Evolutionary conservation across 2,888 invertebrate species (phyloP).

Genomic region (Philhelius pedissequus): DNA sequence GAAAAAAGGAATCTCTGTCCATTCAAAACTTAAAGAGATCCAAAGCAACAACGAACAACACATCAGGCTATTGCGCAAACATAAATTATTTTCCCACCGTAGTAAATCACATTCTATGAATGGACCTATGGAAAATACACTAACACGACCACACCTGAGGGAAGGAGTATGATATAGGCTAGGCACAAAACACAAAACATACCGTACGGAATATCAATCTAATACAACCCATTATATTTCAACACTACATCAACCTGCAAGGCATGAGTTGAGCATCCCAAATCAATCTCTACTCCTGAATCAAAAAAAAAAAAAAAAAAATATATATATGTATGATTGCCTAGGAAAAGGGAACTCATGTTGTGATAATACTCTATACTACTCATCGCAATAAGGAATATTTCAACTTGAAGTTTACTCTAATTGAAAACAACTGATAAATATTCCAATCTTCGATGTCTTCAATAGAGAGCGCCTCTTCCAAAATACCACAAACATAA

Average conservation of each 20-base stretch:
- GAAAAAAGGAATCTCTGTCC: slow-evolving; percentile 22
- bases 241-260: slow-evolving; percentile 36
- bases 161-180: slow-evolving; percentile 3
- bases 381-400: slow-evolving; percentile 1
- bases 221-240: background rate
- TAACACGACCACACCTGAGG: slow-evolving; percentile 25
- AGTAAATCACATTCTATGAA: slow-evolving; percentile 62
- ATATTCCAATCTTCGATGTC: slow-evolving; percentile 33
- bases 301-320: background rate
- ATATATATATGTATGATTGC: slow-evolving; percentile 7
- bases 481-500: slow-evolving; percentile 41
- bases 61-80: slow-evolving; percentile 33
- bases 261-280: slow-evolving; percentile 18
- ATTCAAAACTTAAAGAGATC: slow-evolving; percentile 37
- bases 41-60: background rate
- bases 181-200: background rate
- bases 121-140: slow-evolving; percentile 38
- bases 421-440: slow-evolving; percentile 63
- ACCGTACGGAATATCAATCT: background rate
- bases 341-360: slow-evolving; percentile 29
- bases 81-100: slow-evolving; percentile 36
- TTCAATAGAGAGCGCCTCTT: slow-evolving; percentile 19
- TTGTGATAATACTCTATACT: slow-evolving; percentile 24
- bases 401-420: slow-evolving; percentile 23
- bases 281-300: slow-evolving; percentile 26